phyloP scores from a whole-genome alignment of 2,888 invertebrate genomes.

The Podabrus alpinus region DNA sequence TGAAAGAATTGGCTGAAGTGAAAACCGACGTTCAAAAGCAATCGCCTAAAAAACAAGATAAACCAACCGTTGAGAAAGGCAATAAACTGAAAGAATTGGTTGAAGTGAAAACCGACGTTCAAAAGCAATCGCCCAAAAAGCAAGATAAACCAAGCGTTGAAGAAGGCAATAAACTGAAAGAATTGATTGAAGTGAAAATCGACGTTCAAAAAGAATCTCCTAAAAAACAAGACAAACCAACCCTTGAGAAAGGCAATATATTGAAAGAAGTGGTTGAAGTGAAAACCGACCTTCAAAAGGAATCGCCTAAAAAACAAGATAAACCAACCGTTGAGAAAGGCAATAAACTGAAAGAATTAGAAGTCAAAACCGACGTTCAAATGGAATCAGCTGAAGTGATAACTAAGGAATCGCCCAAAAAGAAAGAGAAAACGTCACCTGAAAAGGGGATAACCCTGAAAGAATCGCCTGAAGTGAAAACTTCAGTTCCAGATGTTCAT shows the following conservation, averaged over 20 bases:
- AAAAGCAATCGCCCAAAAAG: not conserved
- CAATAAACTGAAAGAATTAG: not conserved
- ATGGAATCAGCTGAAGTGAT: too few species aligned
- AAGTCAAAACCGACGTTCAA: too few species aligned
- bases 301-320: not conserved
- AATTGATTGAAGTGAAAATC: not conserved
- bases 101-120: not conserved
- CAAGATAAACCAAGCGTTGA: not conserved
- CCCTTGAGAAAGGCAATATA: not conserved
- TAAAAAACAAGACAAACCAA: not conserved
- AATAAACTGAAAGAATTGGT: not conserved
- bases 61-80: not conserved
- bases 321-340: not conserved
- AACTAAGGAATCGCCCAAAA: too few species aligned
- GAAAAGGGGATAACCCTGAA: too few species aligned
- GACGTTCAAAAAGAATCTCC: not conserved
- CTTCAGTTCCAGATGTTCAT: too few species aligned
- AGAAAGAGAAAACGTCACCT: too few species aligned
- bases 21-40: not conserved
- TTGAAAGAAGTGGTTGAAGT: not conserved
- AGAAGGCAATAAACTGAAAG: not conserved
- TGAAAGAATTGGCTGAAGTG: not conserved
- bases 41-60: not conserved
- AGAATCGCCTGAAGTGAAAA: too few species aligned
- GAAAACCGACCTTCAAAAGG: not conserved